A percentile compares a stretch with the other conserved stretches of the same genome.
Conservation (phyloP, 2,113 vertebrate genomes). For the Falcunculus frontatus region DNA sequence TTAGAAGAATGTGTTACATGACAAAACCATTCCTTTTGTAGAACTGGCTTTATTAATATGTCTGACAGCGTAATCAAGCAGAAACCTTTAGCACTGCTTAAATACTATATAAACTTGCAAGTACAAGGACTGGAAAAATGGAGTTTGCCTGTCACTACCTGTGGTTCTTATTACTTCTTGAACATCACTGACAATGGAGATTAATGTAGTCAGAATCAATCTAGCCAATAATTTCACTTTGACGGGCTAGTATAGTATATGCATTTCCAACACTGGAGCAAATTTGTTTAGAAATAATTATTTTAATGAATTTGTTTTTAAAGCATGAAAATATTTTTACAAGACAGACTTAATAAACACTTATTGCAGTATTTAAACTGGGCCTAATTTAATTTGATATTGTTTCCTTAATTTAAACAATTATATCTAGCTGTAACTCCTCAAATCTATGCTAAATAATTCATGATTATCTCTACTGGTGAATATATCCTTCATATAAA, state of each 20-base stretch:
- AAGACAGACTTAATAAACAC: constrained; percentile 34
- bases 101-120: neutral
- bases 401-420: constrained; percentile 45
- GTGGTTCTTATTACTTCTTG: neutral
- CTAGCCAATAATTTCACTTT: neutral
- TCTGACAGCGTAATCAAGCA: neutral
- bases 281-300: constrained; percentile 35
- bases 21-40: neutral
- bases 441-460: constrained; percentile 53
- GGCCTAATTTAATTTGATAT: constrained; percentile 32
- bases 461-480: constrained; percentile 54
- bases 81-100: neutral
- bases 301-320: constrained; percentile 42
- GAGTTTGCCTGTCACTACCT: neutral
- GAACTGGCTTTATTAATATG: constrained; percentile 10
- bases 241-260: neutral
- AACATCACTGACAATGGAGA: neutral
- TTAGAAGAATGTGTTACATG: neutral
- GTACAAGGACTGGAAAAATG: neutral
- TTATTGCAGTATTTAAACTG: constrained; percentile 30
- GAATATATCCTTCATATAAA: constrained; percentile 42
- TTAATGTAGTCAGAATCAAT: neutral
- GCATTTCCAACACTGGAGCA: neutral
- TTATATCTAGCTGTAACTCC: constrained; percentile 13
- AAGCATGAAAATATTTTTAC: constrained; percentile 4